phyloP scores from a whole-genome alignment of 1,140 invertebrate genomes.

The Panonychus citri region DNA sequence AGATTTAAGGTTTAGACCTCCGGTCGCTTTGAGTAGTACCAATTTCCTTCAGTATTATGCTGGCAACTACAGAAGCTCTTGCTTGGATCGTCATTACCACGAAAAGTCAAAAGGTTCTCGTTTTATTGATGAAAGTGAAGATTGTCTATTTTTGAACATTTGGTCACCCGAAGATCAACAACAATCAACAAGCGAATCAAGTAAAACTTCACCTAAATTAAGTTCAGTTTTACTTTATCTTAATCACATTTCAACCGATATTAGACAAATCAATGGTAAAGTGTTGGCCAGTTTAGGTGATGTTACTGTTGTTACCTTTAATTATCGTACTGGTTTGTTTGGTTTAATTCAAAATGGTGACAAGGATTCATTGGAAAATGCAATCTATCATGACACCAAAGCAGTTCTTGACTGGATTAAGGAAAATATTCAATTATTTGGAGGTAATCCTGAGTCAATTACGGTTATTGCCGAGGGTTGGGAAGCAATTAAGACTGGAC shows the following conservation, averaged over 20 bases:
- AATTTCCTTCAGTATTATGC: not conserved
- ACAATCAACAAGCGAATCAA: not conserved
- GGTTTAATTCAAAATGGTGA: slow-evolving; percentile 42
- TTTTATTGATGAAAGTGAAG: slow-evolving; percentile 16
- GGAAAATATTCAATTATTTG: slow-evolving; percentile 14
- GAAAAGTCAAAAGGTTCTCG: not conserved
- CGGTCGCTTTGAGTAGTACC: not conserved
- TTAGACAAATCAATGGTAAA: slow-evolving; percentile 33
- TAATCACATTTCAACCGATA: not conserved
- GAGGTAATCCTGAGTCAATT: slow-evolving; percentile 17
- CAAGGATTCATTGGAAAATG: not conserved
- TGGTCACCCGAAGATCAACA: slow-evolving; percentile 16
- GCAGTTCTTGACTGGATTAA: slow-evolving; percentile 15
- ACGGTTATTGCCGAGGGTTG: slow-evolving; percentile 28
- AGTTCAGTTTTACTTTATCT: slow-evolving; percentile 23
- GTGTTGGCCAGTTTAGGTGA: slow-evolving; percentile 50
- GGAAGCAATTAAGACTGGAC: not conserved
- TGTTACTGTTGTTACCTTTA: slow-evolving; percentile 29
- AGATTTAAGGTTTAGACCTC: slow-evolving; percentile 37
- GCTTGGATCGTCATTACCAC: not conserved
- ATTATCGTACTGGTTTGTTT: slow-evolving; percentile 52
- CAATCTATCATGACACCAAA: slow-evolving; percentile 11
- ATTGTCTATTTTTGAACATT: slow-evolving; percentile 25
- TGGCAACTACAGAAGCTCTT: not conserved
- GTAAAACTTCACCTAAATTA: slow-evolving; percentile 18